Evolutionary conservation across 2,113 vertebrate genomes (phyloP), one percentile per base, ranked within the genome.

Genomic region (Myiozetetes cayanensis): DNA sequence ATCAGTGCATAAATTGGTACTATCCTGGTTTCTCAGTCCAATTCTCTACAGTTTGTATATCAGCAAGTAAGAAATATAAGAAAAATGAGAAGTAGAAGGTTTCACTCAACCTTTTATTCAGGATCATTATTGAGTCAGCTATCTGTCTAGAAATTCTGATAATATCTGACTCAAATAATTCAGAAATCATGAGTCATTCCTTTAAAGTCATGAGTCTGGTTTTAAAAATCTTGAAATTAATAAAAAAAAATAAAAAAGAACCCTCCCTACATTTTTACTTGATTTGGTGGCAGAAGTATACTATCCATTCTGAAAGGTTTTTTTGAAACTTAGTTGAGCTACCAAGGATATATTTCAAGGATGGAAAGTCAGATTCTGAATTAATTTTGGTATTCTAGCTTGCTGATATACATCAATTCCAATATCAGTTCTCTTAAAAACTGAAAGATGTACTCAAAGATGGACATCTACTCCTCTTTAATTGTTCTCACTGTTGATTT

Each of bases 1-100:
- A 86, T 86, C 84, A 95, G 41, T 87, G 84, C 71, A 93, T 85
- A 97, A 94, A 89, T 78, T 90, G 46, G 9, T 94, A 53, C 31
- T 89, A 39, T 72, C 37, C 22, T 83, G 65, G 8, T 67, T 94
- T 89, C 87, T 63, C 20, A 68, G 66, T 66, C 52, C 71, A 74
- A 25, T 63, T 96, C 41, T 87, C 30, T 78, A 8, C 53, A 85
- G 21, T 80, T 56, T 79, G 7, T 31, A 16, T 50, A 39, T 71
- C 37, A 78, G 37, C 13, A 80, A 85, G n/a, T 33, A 79, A 71
- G 14, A 22, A 88, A 88, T 65, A 14, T 18, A 85, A 35, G 49
- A 81, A 76, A 63, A 84, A 84, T 52, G 20, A 59, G 73, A 80
- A 82, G 14, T 24, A 62, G 24, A 59, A 14, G 8, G 4, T 71